Evolutionary conservation across 1,140 invertebrate species (phyloP), one percentile per base, ranked within the genome.

Genomic region (Saccostrea echinata): DNA sequence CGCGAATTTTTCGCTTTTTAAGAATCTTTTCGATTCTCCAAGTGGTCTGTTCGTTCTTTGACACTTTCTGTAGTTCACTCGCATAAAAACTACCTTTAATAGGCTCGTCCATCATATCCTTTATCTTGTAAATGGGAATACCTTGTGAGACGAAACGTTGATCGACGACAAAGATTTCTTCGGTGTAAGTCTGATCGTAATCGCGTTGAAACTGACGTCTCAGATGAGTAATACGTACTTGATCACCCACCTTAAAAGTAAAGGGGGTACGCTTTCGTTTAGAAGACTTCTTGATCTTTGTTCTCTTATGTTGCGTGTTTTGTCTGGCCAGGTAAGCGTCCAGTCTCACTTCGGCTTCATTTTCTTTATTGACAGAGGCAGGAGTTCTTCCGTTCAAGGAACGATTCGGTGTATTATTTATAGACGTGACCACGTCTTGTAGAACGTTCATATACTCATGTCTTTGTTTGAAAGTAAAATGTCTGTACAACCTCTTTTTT

Each of bases 301-400:
- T 11, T 33, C 30, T 30, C 27, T 57, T 55, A 30, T 24, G 21
- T 16, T 86, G 51, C 2, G 68, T 81, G 51, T 86, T 86, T 18
- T 35, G 21, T 83, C 86, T 27, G 21, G 57, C 57, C 30, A 87
- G 27, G 24, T 87, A 87, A 35, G 86, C 24, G 18, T 87, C 30
- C 24, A 87, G 76, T 80, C 88, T 55, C 4, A 91, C 71, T 84
- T 91, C 88, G 11, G 82, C 76, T 84, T 88, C 90, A 51, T 91
- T 90, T 2, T 88, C 51, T 84, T 87, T 90, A 35, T 88, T 91
- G 0, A 90, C 85, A 18, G 87, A 85, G 30, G 89, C 82, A 24
- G 88, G 90, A 1, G 87, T 57, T 12, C 81, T 24, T 24, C 43
- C 64, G 21, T 80, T 76, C 55, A 91, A 61, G 52, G 88, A 80